Percentiles rank a stretch among this genome's conserved stretches.
Conservation (phyloP, 1,140 invertebrate genomes). For the Heliconius himera region DNA sequence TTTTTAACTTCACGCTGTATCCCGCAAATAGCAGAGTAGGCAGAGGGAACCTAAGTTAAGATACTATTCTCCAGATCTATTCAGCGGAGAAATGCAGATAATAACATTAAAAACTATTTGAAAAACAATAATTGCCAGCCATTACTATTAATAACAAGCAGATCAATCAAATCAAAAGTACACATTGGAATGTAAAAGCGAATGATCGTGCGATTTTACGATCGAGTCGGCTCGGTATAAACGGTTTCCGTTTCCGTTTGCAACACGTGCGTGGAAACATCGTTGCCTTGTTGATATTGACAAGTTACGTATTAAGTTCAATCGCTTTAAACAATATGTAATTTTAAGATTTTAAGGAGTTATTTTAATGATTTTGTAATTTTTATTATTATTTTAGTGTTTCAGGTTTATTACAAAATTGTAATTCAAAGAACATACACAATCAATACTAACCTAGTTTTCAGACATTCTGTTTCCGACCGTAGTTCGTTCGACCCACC, state of each 20-base stretch:
- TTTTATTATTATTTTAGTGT: too few relatives aligned
- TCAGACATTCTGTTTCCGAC: too few relatives aligned
- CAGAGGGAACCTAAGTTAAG: not conserved
- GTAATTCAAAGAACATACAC: too few relatives aligned
- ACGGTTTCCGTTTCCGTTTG: slow-evolving; percentile 69
- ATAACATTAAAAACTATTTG: not conserved
- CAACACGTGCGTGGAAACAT: slow-evolving; percentile 50
- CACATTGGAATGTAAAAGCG: not conserved
- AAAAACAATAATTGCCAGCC: not conserved
- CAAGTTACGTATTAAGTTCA: not conserved
- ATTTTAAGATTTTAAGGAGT: not conserved
- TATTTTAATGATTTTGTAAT: too few relatives aligned
- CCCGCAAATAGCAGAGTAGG: not conserved
- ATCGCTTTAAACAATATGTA: not conserved
- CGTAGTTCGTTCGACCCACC: too few relatives aligned
- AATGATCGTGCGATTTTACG: slow-evolving; percentile 50
- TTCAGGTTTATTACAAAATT: too few relatives aligned
- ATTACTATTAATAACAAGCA: not conserved
- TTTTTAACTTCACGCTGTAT: not conserved
- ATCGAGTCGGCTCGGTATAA: slow-evolving; percentile 48
- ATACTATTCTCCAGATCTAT: too few relatives aligned
- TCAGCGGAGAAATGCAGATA: too few relatives aligned
- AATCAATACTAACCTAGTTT: too few relatives aligned
- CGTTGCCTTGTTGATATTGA: not conserved
- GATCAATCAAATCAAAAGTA: not conserved